Base-by-base conservation (phyloP, 1,140 invertebrate species). In the Conus ventricosus region DNA sequence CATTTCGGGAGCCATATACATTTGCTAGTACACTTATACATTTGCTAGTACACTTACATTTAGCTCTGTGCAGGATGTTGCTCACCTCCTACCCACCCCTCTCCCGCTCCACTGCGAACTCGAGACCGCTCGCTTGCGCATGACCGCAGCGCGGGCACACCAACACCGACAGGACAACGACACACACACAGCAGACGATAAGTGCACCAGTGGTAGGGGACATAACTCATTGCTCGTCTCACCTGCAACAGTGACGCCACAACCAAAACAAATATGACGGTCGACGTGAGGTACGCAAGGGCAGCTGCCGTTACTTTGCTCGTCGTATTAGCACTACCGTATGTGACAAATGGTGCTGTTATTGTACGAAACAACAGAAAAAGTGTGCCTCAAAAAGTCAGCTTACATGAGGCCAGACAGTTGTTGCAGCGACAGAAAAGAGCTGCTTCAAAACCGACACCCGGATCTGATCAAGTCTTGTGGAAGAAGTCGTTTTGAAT, bases 191-290 rank as follows among this genome's bases (percentile, higher is more conserved):
- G 57, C 57, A 60, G 57, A 60, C 67, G 67, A 71, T 20, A 7
- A 71, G 11, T 23, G 20, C 10, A 4, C 20, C 67, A 71, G 6
- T 71, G 67, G 67, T 71, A 60, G 13, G 67, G 67, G 67, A 23
- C 11, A 20, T 71, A 71, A 71, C 67, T 71, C 67, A 20, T 20
- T 4, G 13, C 6, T 71, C 67, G 0, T 20, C 23, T 71, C 57
- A 6, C 11, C 11, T 20, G 11, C 67, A 7, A n/a, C 23, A 23
- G 17, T 23, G 67, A 71, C 67, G 67, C 67, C 13, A 71, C 67
- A 71, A 71, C 67, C 67, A 71, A 71, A 71, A 71, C 67, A 71
- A 71, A 71, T 20, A 71, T 71, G 67, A 23, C 67, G 67, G 67
- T 20, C 67, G 4, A 20, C 67, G 60, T 20, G 60, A 20, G 17